Evolutionary conservation across 2,888 invertebrate genomes (phyloP), one percentile per base, ranked within the genome.

Genomic region (Mythimna pallens): DNA sequence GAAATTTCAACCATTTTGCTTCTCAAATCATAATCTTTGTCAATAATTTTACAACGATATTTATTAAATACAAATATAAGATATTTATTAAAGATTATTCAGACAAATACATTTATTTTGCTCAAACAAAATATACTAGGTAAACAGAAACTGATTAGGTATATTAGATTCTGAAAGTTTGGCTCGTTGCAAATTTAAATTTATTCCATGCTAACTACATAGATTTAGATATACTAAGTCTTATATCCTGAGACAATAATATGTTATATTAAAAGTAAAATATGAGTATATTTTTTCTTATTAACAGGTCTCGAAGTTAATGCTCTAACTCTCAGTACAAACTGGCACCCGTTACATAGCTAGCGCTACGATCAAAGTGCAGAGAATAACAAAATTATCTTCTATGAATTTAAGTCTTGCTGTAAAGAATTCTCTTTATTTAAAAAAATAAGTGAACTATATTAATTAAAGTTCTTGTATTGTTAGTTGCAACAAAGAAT

Each of bases 1-100:
- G 50, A 69, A 25, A 65, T 75, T 81, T 69, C 36, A 43, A 57
- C 52, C 43, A 43, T 47, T 57, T 36, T 25, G 20, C 9, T 3
- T 52, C 52, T 14, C 30, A 30, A 50, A 47, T 70, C 6, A 22
- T 55, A 20, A n/a, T 59, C n/a, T 64, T 40, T 7, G 8, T 67
- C n/a, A 62, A 1, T 58, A 47, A 47, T 34, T 73, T 58, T 34
- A 22, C 25, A 52, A 36, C 20, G 54, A 40, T 50, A 17, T 55
- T 71, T 50, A 43, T 47, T n/a, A 47, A 22, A 22, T 40, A 55
- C 40, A 22, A 47, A 63, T 64, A 20, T 22, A 36, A 62, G 5
- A 22, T 34, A 54, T 72, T 64, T 70, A 40, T 61, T 30, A 34
- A 36, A 62, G 47, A 25, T 47, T 36, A 34, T 25, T 25, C 2